Conservation (phyloP, 2,888 invertebrate species). For the Mamestra brassicae region DNA sequence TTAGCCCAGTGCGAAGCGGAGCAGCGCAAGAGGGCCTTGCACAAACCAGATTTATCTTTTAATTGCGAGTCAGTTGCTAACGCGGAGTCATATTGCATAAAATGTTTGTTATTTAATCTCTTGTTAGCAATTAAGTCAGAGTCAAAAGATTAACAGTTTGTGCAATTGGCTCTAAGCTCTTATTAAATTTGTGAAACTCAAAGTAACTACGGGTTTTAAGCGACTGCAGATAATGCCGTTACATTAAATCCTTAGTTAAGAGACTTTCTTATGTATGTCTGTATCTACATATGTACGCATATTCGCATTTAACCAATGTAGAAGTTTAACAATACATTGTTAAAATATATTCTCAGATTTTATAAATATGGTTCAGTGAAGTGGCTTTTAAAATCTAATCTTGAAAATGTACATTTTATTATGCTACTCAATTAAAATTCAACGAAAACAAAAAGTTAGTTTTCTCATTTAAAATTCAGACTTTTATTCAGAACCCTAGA, state of each 20-base stretch:
- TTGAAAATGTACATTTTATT: background rate
- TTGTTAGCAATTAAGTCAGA: no score
- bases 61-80: no score
- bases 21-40: no score
- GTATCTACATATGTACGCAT: no score
- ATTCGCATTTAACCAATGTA: background rate
- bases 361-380: background rate
- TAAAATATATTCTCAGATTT: background rate
- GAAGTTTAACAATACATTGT: background rate
- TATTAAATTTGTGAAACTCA: background rate
- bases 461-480: constrained; percentile 16
- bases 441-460: background rate
- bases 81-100: no score
- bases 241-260: background rate
- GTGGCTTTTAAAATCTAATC: background rate
- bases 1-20: no score
- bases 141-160: background rate
- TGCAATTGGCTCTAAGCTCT: background rate
- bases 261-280: background rate
- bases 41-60: no score
- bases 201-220: background rate
- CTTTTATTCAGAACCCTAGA: constrained; percentile 4
- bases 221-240: background rate
- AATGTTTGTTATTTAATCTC: no score
- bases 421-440: background rate